Evolutionary conservation across 1,140 invertebrate species (phyloP), one percentile per base, ranked within the genome.

Genomic region (Drosophila carrolli): DNA sequence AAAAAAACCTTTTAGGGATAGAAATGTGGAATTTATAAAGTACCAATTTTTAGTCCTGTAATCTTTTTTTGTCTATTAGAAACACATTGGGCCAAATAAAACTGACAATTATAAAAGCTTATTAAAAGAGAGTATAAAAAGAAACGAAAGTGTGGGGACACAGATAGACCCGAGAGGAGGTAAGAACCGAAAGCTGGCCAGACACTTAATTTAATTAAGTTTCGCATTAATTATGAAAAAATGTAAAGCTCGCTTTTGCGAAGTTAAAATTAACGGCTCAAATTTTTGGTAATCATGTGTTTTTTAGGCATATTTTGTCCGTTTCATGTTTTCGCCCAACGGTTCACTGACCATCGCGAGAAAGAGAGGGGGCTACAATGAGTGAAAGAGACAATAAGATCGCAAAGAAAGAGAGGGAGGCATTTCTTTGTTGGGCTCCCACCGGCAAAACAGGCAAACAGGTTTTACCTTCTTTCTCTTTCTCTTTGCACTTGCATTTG

Each of bases 121-220:
- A n/a, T 14, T 8, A 10, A 6, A 9, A 9, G 1, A 63, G 58
- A 38, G 68, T 74, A 59, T 29, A 8, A 59, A 32, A 44, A 55
- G 48, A 78, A 86, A 61, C 48, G 81, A 81, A 78, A 85, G 81
- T 85, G 78, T 50, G 11, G 68, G 66, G 41, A 67, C 56, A 67
- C 61, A 35, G 10, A 44, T 38, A 4, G 19, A 13, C 43, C 41
- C 19, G 35, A 46, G 9, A 58, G 50, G 53, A 56, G 55, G 37
- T 44, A 38, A 44, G 27, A 46, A 55, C 44, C 67, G 51, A 63
- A 65, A 66, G 50, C 58, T 66, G 60, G 51, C 62, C 55, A 58
- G 44, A 78, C 79, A 75, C 86, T 86, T 86, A 86, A 82, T 78
- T 62, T 44, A 86, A 88, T 88, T 88, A 82, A 86, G 79, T 78